Evolutionary conservation across 2,797 vertebrate species (phyloP).

Genomic region (Malacoctenus gilli): DNA sequence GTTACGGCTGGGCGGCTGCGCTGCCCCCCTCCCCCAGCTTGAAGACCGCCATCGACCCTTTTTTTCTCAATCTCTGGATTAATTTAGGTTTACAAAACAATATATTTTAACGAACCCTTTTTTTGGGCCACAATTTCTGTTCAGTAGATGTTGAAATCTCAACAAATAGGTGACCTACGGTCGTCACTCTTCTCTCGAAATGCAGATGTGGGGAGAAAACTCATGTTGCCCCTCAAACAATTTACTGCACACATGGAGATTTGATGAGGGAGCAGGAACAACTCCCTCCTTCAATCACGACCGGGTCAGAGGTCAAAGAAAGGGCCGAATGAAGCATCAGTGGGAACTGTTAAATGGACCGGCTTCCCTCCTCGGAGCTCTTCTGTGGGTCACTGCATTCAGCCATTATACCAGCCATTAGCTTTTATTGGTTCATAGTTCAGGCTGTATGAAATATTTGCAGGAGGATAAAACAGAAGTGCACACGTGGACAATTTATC

Average conservation of each 20-base stretch:
- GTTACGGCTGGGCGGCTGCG: constrained; percentile 2
- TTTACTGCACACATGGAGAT: constrained; percentile 13
- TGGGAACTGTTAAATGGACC: constrained; percentile 17
- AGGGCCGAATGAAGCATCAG: constrained; percentile 26
- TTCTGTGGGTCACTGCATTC: constrained; percentile 16
- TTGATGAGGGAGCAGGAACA: constrained; percentile 5
- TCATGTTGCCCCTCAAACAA: neutral
- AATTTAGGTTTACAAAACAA: no score
- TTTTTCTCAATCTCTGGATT: no score
- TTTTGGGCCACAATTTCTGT: neutral
- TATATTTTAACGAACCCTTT: neutral
- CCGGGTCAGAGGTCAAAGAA: constrained; percentile 30
- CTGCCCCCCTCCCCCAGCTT: constrained; percentile 14
- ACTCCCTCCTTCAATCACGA: constrained; percentile 3
- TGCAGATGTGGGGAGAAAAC: no score
- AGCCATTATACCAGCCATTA: constrained; percentile 34
- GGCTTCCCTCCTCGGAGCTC: no score
- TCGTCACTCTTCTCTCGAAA: no score
- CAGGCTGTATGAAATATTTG: constrained; percentile 29
- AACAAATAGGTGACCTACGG: no score
- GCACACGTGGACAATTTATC: neutral
- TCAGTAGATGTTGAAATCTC: no score
- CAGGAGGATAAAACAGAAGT: constrained; percentile 21
- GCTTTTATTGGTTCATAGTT: constrained; percentile 31
- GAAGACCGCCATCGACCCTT: no score